A percentile compares a stretch with the other conserved stretches of the same genome.
These are phyloP conservation scores for Zaprionus inermis DNA, from an alignment of 1,140 invertebrate species.

Conservation along the genomic window DNA sequence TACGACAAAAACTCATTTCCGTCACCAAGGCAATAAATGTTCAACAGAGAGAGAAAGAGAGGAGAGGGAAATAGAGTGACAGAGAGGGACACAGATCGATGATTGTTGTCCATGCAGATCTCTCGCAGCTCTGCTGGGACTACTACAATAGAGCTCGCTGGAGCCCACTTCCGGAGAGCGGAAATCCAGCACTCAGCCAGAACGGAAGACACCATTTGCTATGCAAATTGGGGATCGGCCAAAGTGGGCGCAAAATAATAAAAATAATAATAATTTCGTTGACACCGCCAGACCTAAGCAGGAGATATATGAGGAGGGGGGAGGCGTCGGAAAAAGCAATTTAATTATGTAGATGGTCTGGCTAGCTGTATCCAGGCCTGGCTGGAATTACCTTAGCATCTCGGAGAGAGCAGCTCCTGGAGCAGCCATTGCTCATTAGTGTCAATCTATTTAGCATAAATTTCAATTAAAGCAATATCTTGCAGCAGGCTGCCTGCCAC, in stretches of 20 bases:
- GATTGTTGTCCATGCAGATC: constrained; percentile 43
- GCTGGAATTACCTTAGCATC: constrained; percentile 27
- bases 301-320: neutral
- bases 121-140: neutral
- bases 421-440: constrained; percentile 78
- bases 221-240: constrained; percentile 64
- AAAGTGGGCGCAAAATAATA: constrained; percentile 22
- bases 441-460: constrained; percentile 83
- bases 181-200: constrained; percentile 58
- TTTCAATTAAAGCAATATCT: constrained; percentile 82
- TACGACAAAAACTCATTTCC: constrained; percentile 82
- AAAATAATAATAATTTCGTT: constrained; percentile 64
- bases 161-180: constrained; percentile 54
- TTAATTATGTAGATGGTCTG: constrained; percentile 56
- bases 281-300: constrained; percentile 34
- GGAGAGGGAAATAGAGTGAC: neutral
- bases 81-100: constrained; percentile 28
- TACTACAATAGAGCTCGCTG: neutral
- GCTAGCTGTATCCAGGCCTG: constrained; percentile 20
- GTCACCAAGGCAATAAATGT: constrained; percentile 77
- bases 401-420: constrained; percentile 6
- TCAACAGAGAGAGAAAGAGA: constrained; percentile 36
- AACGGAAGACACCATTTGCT: constrained; percentile 70
- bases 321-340: constrained; percentile 51
- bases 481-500: constrained; percentile 51